A percentile compares a stretch with the other conserved stretches of the same genome.
Evolutionary conservation across 2,113 vertebrate species (phyloP).

Genomic region (Nothocercus nigrocapillus): DNA sequence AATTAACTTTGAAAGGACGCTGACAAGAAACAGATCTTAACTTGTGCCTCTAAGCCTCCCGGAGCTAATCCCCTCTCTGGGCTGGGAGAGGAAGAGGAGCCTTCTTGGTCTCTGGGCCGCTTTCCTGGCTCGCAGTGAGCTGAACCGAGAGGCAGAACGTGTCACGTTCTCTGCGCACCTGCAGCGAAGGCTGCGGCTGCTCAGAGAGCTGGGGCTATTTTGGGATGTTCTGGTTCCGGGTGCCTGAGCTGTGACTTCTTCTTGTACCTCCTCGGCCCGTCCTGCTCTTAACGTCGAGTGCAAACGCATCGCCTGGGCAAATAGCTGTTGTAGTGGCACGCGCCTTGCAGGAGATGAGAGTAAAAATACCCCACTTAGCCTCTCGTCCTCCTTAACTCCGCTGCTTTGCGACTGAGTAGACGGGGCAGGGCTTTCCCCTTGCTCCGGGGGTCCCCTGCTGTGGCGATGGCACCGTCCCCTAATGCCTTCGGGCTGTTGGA

Average conservation of each 20-base stretch:
- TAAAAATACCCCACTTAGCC: not conserved
- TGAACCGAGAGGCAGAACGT: not conserved
- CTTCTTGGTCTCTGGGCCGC: not conserved
- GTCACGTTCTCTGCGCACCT: slow-evolving; percentile 22
- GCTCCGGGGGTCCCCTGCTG: not conserved
- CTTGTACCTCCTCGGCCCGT: not conserved
- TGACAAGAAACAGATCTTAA: not conserved
- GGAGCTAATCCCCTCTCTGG: not conserved
- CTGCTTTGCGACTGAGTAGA: accelerated
- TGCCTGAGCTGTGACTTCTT: not conserved
- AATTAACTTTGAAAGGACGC: not conserved
- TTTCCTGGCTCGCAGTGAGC: not conserved
- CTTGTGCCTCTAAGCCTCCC: not conserved
- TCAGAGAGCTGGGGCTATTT: not conserved
- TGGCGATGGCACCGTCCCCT: not conserved
- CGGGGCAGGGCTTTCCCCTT: not conserved
- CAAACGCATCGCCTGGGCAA: not conserved
- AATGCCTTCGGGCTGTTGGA: too few relatives aligned
- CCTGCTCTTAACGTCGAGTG: not conserved
- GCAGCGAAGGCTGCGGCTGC: slow-evolving; percentile 9
- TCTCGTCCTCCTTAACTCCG: not conserved
- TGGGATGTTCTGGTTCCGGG: not conserved
- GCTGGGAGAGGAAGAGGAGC: not conserved
- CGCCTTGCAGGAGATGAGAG: not conserved
- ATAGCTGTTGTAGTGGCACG: not conserved